These are phyloP conservation scores for Cephus nigrinus DNA, from an alignment of 2,888 invertebrate species.

Conservation along the genomic window DNA sequence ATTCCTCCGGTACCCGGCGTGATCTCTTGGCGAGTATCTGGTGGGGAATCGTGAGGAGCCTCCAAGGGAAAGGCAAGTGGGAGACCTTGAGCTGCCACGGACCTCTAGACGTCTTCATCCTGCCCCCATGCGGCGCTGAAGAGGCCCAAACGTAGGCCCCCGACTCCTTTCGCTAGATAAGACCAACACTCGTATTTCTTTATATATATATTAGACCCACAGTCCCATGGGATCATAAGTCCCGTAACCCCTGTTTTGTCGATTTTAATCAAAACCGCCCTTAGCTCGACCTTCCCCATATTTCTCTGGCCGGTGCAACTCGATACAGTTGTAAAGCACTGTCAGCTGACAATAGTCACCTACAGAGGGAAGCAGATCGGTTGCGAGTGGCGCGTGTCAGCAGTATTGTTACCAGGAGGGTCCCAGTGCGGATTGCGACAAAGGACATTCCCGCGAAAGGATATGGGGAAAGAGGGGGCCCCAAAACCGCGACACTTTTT, in stretches of 20 bases:
- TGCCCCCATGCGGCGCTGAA: constrained; percentile 39
- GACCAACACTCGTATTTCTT: not conserved
- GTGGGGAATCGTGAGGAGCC: constrained; percentile 24
- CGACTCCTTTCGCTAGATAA: constrained; percentile 37
- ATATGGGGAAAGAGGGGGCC: not conserved
- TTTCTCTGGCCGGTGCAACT: not conserved
- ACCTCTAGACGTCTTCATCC: constrained; percentile 65
- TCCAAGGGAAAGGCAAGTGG: constrained; percentile 50
- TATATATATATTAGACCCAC: not conserved
- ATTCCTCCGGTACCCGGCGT: constrained; percentile 7
- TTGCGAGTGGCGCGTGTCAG: not conserved
- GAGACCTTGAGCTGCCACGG: constrained; percentile 66
- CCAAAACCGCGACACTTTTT: not conserved
- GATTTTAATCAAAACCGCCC: not conserved
- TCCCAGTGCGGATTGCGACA: not conserved
- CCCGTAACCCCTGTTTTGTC: not conserved
- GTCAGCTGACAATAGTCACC: not conserved
- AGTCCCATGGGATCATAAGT: not conserved
- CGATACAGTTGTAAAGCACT: not conserved
- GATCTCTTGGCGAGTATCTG: constrained; percentile 16
- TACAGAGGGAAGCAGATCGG: not conserved
- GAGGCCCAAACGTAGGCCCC: constrained; percentile 20
- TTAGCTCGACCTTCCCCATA: not conserved
- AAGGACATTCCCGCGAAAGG: not conserved
- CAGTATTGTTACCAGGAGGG: not conserved